Evolutionary conservation across 1,140 invertebrate species (phyloP).

Genomic region (Ctenoplectra terminalis): DNA sequence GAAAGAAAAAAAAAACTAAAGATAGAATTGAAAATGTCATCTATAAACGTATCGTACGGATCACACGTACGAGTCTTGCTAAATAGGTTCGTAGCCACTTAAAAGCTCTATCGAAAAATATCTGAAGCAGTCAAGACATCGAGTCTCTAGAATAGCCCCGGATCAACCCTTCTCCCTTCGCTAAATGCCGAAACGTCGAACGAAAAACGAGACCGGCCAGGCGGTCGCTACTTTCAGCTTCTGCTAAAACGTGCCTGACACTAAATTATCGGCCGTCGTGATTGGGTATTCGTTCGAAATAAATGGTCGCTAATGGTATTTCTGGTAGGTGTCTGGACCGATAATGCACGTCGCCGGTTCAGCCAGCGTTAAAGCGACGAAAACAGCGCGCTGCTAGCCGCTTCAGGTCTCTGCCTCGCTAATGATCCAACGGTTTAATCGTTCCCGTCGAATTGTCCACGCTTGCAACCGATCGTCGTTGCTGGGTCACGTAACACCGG

Average conservation of each 20-base stretch:
- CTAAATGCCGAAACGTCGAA: not conserved
- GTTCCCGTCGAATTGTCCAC: slow-evolving; percentile 4
- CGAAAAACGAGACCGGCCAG: slow-evolving; percentile 6
- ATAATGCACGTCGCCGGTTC: slow-evolving; percentile 67
- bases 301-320: slow-evolving; percentile 74
- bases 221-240: slow-evolving; percentile 16
- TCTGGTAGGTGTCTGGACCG: slow-evolving; percentile 64
- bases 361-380: slow-evolving; percentile 37
- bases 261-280: slow-evolving; percentile 63
- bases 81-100: too few relatives aligned
- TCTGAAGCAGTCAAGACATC: not conserved
- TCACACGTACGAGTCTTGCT: not conserved
- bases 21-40: slow-evolving; percentile 2
- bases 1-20: too few relatives aligned
- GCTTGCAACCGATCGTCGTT: not conserved
- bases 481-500: not conserved
- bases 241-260: slow-evolving; percentile 36
- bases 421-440: slow-evolving; percentile 57
- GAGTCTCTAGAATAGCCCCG: not conserved
- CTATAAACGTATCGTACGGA: not conserved
- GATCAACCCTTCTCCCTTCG: not conserved
- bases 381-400: slow-evolving; percentile 6
- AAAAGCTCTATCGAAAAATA: too few relatives aligned
- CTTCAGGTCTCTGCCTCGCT: not conserved
- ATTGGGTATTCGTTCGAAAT: slow-evolving; percentile 72